phyloP scores from a whole-genome alignment of 2,113 vertebrate species.

The Trematocara macrostoma region DNA sequence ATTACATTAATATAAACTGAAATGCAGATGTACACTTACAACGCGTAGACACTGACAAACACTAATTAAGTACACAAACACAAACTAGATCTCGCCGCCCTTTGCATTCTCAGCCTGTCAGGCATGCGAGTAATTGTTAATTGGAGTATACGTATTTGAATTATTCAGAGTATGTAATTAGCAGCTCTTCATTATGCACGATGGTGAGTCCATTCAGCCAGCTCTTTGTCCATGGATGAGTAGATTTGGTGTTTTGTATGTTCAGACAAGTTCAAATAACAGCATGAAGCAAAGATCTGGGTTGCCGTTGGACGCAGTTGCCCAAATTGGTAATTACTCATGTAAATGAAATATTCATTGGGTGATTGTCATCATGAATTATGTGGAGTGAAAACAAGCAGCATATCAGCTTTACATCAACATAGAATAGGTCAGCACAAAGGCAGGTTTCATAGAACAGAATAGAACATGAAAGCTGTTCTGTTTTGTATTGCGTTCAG shows the following conservation, averaged over 20 bases:
- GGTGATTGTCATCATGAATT: neutral
- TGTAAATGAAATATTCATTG: slow-evolving; percentile 17
- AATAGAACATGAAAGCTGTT: neutral
- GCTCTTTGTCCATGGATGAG: slow-evolving; percentile 16
- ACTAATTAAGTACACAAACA: neutral
- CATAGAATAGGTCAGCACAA: neutral
- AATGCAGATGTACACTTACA: neutral
- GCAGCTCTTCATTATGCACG: slow-evolving; percentile 37
- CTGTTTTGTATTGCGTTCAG: neutral
- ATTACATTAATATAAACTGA: neutral
- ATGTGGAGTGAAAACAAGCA: neutral
- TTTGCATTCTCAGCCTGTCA: neutral
- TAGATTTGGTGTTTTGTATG: slow-evolving; percentile 10
- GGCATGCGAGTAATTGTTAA: slow-evolving; percentile 26
- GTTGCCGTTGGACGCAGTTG: slow-evolving; percentile 13
- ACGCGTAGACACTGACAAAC: neutral
- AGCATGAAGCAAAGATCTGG: neutral
- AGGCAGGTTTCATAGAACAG: neutral
- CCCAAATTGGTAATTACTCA: slow-evolving; percentile 20
- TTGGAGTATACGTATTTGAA: slow-evolving; percentile 48
- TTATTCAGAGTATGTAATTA: slow-evolving; percentile 58
- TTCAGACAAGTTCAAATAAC: slow-evolving; percentile 18
- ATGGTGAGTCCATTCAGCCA: slow-evolving; percentile 15
- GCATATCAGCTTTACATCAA: neutral
- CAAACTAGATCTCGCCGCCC: neutral